phyloP scores from a whole-genome alignment of 2,888 invertebrate species.

The Dasysyrphus albostriatus region DNA sequence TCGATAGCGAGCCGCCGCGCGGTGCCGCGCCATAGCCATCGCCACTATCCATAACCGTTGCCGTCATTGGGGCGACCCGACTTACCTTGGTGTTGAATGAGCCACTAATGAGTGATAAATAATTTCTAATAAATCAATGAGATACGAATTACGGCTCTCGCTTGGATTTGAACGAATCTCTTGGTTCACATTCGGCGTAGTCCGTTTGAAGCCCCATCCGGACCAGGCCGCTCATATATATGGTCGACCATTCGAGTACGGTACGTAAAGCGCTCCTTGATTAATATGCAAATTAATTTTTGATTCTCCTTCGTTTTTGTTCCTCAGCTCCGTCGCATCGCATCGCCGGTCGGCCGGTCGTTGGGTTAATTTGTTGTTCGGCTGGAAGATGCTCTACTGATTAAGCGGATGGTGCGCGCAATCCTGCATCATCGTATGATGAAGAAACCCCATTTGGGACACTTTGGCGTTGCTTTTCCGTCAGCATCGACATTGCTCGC shows the following conservation, averaged over 20 bases:
- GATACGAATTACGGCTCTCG: conserved; percentile 59
- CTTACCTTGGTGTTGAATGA: conserved; percentile 75
- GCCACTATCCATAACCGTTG: not conserved
- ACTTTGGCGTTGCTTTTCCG: conserved; percentile 57
- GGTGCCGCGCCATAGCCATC: not conserved
- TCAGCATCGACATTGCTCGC: conserved; percentile 57
- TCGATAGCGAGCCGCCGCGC: conserved; percentile 7
- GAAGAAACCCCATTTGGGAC: conserved; percentile 66
- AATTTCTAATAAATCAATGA: conserved; percentile 77
- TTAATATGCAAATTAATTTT: conserved; percentile 78
- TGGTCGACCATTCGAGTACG: conserved; percentile 34
- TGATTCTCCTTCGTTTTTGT: conserved; percentile 66
- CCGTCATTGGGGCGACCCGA: conserved; percentile 53
- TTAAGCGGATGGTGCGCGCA: conserved; percentile 42
- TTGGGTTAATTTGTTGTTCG: conserved; percentile 74
- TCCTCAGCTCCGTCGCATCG: not conserved
- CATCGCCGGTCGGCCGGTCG: not conserved
- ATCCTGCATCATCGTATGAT: conserved; percentile 21
- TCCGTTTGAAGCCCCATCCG: conserved; percentile 60
- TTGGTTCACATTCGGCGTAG: conserved; percentile 19
- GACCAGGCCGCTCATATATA: conserved; percentile 4
- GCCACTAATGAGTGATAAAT: conserved; percentile 77
- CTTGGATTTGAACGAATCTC: conserved; percentile 22
- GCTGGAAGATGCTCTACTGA: conserved; percentile 63
- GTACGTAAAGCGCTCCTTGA: conserved; percentile 73